Conservation (phyloP, 2,888 invertebrate genomes). For the Metallyticus violacea region DNA sequence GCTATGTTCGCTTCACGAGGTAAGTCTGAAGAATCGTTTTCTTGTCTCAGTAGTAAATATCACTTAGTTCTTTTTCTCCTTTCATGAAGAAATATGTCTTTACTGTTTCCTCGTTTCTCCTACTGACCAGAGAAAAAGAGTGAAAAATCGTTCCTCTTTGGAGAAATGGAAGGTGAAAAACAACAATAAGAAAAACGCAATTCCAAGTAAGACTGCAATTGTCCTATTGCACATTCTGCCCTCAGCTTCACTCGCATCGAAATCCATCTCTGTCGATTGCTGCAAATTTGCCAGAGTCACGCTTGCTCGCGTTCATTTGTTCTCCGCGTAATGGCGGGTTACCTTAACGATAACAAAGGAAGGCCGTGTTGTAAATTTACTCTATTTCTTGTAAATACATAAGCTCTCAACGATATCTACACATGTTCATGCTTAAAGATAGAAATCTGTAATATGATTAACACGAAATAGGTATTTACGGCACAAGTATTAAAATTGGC, state of each 20-base stretch:
- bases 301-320: not conserved
- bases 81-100: not conserved
- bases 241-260: too few species aligned
- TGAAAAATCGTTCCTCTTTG: not conserved
- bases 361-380: not conserved
- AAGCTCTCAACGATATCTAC: too few species aligned
- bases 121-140: not conserved
- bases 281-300: not conserved
- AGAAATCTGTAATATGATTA: too few species aligned
- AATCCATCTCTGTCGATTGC: not conserved
- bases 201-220: not conserved
- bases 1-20: not conserved
- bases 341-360: not conserved
- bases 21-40: not conserved
- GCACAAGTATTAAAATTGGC: too few species aligned
- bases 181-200: not conserved
- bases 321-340: not conserved
- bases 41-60: not conserved
- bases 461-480: too few species aligned
- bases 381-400: not conserved
- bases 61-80: not conserved
- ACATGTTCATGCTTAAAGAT: too few species aligned
- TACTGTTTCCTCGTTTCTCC: not conserved
- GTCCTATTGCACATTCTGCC: not conserved
- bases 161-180: not conserved